phyloP scores from a whole-genome alignment of 2,797 vertebrate species.

The Argyrosomus regius region DNA sequence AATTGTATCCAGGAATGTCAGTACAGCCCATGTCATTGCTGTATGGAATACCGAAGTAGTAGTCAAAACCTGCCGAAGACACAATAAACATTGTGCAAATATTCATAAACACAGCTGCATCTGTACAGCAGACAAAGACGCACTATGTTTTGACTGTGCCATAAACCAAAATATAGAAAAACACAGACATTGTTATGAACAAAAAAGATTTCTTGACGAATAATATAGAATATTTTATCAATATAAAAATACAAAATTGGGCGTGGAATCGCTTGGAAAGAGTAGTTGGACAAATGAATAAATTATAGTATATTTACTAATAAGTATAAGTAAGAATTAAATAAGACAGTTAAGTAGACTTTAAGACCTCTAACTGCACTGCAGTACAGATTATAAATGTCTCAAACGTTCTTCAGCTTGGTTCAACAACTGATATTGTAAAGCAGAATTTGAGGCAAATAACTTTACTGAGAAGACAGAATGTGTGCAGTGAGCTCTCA shows the following conservation, averaged over 20 bases:
- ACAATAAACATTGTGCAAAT: slow-evolving; percentile 28
- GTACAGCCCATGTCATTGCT: slow-evolving; percentile 99
- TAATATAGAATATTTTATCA: background rate
- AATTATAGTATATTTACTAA: background rate
- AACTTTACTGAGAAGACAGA: background rate
- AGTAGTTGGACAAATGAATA: too few species aligned
- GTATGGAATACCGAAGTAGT: slow-evolving; percentile 95
- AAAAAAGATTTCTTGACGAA: background rate
- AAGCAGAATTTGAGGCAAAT: background rate
- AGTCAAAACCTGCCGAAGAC: slow-evolving; percentile 91
- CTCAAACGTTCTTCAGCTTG: background rate
- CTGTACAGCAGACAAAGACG: background rate
- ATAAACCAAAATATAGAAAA: background rate
- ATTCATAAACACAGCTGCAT: background rate
- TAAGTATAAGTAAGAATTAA: background rate
- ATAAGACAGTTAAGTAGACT: background rate
- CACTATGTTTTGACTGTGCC: background rate
- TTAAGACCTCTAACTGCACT: background rate
- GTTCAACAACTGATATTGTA: background rate
- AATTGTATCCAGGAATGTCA: slow-evolving; percentile 89
- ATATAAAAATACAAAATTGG: background rate
- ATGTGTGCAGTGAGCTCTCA: background rate
- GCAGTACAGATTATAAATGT: background rate
- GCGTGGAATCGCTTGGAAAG: background rate
- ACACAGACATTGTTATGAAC: background rate